Percentiles rank a stretch among this genome's conserved stretches.
These are phyloP conservation scores for Seriola rivoliana DNA, from an alignment of 2,113 vertebrate genomes.

Conservation along the genomic window DNA sequence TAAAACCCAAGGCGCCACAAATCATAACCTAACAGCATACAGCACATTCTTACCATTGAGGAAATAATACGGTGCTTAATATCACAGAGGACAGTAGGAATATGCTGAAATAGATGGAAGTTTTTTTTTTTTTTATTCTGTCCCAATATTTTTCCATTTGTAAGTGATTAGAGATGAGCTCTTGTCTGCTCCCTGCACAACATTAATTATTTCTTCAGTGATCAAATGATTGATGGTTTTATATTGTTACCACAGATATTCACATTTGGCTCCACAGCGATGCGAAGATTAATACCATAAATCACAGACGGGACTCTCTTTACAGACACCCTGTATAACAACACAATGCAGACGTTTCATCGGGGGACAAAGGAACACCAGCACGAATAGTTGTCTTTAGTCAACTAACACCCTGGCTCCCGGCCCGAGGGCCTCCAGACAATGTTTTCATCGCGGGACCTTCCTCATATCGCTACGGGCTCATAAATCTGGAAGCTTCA, in stretches of 20 bases:
- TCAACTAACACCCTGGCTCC: conserved; percentile 74
- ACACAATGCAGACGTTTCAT: conserved; percentile 54
- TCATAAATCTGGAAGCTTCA: conserved; percentile 74
- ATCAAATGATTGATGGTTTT: conserved; percentile 67
- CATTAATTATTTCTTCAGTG: conserved; percentile 59
- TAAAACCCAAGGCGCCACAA: conserved; percentile 66
- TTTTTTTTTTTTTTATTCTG: not conserved
- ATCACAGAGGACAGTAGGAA: conserved; percentile 31
- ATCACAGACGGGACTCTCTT: conserved; percentile 56
- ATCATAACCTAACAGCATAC: conserved; percentile 42
- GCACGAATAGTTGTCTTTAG: conserved; percentile 60
- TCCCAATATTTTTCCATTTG: conserved; percentile 9
- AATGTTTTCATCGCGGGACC: conserved; percentile 65
- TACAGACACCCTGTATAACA: conserved; percentile 15
- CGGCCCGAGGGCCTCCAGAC: conserved; percentile 60
- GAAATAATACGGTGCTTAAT: conserved; percentile 33
- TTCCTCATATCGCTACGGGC: conserved; percentile 40
- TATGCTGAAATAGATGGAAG: not conserved
- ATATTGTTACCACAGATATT: conserved; percentile 44
- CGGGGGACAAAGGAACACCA: conserved; percentile 44
- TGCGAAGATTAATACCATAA: conserved; percentile 70
- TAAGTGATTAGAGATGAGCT: conserved; percentile 32
- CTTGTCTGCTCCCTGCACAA: not conserved
- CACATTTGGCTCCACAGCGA: conserved; percentile 53
- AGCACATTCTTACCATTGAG: conserved; percentile 19